Conservation (phyloP, 2,113 vertebrate species). For the Arothron firmamentum region DNA sequence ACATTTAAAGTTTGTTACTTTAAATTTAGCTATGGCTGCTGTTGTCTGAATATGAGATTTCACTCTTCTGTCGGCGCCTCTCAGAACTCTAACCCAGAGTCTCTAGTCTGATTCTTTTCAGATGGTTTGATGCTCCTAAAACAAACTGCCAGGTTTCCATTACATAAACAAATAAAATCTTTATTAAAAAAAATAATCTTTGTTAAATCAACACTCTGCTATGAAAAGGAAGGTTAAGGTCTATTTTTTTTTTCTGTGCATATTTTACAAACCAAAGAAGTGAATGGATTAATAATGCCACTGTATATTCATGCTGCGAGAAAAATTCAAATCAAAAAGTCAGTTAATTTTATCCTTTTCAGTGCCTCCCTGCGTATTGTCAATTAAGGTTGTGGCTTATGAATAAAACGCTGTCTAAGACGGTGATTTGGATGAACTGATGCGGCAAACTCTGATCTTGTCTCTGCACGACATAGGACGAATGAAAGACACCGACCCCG, state of each 20-base stretch:
- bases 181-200: slow-evolving; percentile 29
- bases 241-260: slow-evolving; percentile 16
- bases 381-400: slow-evolving; percentile 59
- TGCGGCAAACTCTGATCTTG: slow-evolving; percentile 47
- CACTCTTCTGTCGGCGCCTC: slow-evolving; percentile 30
- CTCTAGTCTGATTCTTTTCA: slow-evolving; percentile 22
- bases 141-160: too few relatives aligned
- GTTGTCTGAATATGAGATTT: slow-evolving; percentile 34
- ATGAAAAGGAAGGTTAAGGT: slow-evolving; percentile 24
- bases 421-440: slow-evolving; percentile 56
- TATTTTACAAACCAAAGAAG: slow-evolving; percentile 27
- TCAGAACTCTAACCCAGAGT: slow-evolving; percentile 39
- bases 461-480: slow-evolving; percentile 53
- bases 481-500: slow-evolving; percentile 36
- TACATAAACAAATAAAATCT: slow-evolving; percentile 15
- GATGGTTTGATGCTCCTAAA: neutral
- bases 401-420: slow-evolving; percentile 55
- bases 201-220: slow-evolving; percentile 39
- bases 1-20: slow-evolving; percentile 3
- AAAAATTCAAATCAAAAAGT: slow-evolving; percentile 57
- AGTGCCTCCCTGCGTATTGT: slow-evolving; percentile 55
- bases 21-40: slow-evolving; percentile 1
- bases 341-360: slow-evolving; percentile 56
- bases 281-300: slow-evolving; percentile 30
- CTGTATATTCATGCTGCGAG: slow-evolving; percentile 42